These are phyloP conservation scores for Leptopilina syphax DNA, from an alignment of 2,888 invertebrate genomes.

Conservation along the genomic window DNA sequence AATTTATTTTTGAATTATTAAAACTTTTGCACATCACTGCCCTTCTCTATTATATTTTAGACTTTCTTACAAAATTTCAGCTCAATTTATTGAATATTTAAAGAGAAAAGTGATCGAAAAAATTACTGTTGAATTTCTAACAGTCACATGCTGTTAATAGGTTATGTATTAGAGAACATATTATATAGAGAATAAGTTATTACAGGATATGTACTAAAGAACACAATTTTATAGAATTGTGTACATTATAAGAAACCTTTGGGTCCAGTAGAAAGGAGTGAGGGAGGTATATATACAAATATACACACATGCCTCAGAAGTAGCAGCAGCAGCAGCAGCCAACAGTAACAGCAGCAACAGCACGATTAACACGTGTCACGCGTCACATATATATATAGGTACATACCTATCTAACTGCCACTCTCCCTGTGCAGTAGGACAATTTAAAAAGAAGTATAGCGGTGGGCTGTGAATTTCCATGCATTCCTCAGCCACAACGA, in stretches of 20 bases:
- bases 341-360: conserved; percentile 54
- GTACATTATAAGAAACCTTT: background rate
- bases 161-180: too few relatives aligned
- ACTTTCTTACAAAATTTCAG: too few relatives aligned
- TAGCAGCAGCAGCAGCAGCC: conserved; percentile 56
- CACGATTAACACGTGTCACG: conserved; percentile 73
- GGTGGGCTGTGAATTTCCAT: conserved; percentile 65
- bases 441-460: conserved; percentile 61
- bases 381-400: conserved; percentile 65
- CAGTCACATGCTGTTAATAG: too few relatives aligned
- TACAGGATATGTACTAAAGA: too few relatives aligned
- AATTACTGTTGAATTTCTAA: too few relatives aligned
- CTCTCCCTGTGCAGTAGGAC: conserved; percentile 67
- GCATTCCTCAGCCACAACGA: conserved; percentile 70
- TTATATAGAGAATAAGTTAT: too few relatives aligned
- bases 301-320: conserved; percentile 50
- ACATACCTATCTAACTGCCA: conserved; percentile 63
- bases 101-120: too few relatives aligned
- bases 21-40: too few relatives aligned
- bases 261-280: conserved; percentile 7
- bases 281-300: conserved; percentile 51
- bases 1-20: too few relatives aligned
- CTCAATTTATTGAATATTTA: too few relatives aligned
- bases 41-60: too few relatives aligned
- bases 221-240: too few relatives aligned